These are phyloP conservation scores for Drosophila parvula DNA, from an alignment of 1,140 invertebrate genomes.

Conservation along the genomic window DNA sequence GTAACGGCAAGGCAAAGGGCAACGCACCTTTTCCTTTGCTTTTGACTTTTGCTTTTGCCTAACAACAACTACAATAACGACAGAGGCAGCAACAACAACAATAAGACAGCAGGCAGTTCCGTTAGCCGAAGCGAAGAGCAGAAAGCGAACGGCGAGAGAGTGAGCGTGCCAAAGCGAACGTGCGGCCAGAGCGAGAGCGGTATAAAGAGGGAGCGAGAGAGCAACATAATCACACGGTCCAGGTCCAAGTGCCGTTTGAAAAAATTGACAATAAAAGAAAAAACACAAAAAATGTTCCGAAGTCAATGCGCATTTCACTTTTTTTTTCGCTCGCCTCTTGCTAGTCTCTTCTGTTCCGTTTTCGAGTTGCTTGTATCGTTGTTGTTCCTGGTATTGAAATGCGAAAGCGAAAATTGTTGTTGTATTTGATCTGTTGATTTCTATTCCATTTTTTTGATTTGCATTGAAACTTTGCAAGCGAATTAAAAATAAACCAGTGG, in stretches of 20 bases:
- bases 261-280: constrained; percentile 65
- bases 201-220: constrained; percentile 23
- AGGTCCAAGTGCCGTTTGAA: constrained; percentile 72
- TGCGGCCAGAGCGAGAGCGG: constrained; percentile 36
- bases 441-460: constrained; percentile 56
- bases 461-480: constrained; percentile 58
- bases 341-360: constrained; percentile 51
- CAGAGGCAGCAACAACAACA: constrained; percentile 29
- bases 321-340: constrained; percentile 50
- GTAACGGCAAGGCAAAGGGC: constrained; percentile 63
- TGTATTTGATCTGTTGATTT: constrained; percentile 67
- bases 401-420: constrained; percentile 70
- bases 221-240: constrained; percentile 47
- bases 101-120: constrained; percentile 56
- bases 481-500: constrained; percentile 28
- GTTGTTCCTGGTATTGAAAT: constrained; percentile 42
- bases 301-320: constrained; percentile 79
- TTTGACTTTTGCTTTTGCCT: constrained; percentile 53
- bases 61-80: constrained; percentile 58
- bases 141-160: constrained; percentile 19
- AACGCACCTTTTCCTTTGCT: constrained; percentile 67
- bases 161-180: constrained; percentile 33
- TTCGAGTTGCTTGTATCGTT: constrained; percentile 29
- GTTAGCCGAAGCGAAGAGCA: constrained; percentile 52
- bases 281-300: constrained; percentile 40